Evolutionary conservation across 2,797 vertebrate genomes (phyloP), one percentile per base, ranked within the genome.

Genomic region (Tenualosa thibaudeaui): DNA sequence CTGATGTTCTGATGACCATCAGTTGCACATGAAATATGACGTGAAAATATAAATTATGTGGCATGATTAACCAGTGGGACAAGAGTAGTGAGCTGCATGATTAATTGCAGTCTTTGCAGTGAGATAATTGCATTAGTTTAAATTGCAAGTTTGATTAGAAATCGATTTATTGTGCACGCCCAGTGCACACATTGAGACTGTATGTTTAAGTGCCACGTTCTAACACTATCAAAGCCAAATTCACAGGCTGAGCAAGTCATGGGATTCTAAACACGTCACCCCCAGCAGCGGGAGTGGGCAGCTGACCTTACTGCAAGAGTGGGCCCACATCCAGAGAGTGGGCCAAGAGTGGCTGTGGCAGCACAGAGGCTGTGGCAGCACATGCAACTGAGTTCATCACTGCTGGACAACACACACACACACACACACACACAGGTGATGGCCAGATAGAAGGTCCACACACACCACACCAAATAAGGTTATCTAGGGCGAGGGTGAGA

Each of bases 361-460:
- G 71, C 71, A 71, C 40, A 78, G 1, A 19, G 19, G 71, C 13
- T 7, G 19, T 24, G 6, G 17, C 71, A 78, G 71, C 71, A 71
- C 40, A 22, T 46, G 71, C 17, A 40, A 75, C 37, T 15, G 37
- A 40, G 31, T 75, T 40, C n/a, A 75, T 31, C 3, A 37, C 65
- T 75, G 68, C 40, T 46, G 71, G 40, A 46, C 15, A 22, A 53
- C 60, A 53, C 68, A 53, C 26, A 56, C 43, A 51, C 50, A 58
- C 40, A 51, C 43, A 51, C 50, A 58, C 40, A 40, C 78, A 56
- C 19, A 56, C 0, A 56, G 54, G 19, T 4, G 54, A 56, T 24
- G 31, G 40, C 31, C 26, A 82, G 58, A 82, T 82, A 54, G 82
- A 82, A 37, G 71, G 37, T 43, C 40, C 19, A 46, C 17, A 78